Percentiles rank a stretch among this genome's conserved stretches.
Conservation (phyloP, 2,888 invertebrate species). For the Chymomyza amoena region DNA sequence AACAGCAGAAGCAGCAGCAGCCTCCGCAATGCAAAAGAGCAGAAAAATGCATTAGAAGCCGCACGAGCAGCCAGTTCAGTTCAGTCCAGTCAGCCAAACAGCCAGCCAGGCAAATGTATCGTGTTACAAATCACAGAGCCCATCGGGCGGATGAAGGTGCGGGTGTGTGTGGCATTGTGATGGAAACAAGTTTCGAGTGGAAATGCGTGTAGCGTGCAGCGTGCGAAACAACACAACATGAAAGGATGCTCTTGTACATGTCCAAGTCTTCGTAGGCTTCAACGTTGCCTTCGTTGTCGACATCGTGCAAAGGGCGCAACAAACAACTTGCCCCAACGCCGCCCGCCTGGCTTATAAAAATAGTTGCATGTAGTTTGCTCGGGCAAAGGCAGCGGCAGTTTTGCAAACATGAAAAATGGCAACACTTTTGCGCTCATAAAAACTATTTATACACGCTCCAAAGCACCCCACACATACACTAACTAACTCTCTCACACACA, state of each 20-base stretch:
- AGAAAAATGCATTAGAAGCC: conserved; percentile 65
- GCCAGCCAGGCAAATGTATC: conserved; percentile 65
- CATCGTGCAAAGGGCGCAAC: conserved; percentile 11
- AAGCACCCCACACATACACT: conserved; percentile 6
- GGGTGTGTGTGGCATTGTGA: conserved; percentile 6
- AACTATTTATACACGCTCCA: conserved; percentile 55
- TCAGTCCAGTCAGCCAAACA: conserved; percentile 27
- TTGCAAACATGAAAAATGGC: conserved; percentile 65
- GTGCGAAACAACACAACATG: conserved; percentile 70
- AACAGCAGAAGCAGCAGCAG: conserved; percentile 12
- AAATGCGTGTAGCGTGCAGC: conserved; percentile 73
- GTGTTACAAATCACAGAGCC: conserved; percentile 67
- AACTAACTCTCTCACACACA: not conserved
- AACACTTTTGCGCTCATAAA: conserved; percentile 74
- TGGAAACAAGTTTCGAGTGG: conserved; percentile 69
- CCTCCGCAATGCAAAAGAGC: conserved; percentile 58
- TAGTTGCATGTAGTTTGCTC: conserved; percentile 32
- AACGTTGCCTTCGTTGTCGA: conserved; percentile 12
- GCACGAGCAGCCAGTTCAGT: conserved; percentile 12
- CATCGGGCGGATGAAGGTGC: conserved; percentile 1
- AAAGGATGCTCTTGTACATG: conserved; percentile 53
- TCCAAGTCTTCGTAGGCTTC: conserved; percentile 24
- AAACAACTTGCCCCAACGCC: conserved; percentile 8
- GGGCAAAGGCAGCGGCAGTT: conserved; percentile 24
- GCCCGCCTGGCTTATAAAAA: conserved; percentile 47